Conservation (phyloP, 2,797 vertebrate species). For the Danio aesculapii region DNA sequence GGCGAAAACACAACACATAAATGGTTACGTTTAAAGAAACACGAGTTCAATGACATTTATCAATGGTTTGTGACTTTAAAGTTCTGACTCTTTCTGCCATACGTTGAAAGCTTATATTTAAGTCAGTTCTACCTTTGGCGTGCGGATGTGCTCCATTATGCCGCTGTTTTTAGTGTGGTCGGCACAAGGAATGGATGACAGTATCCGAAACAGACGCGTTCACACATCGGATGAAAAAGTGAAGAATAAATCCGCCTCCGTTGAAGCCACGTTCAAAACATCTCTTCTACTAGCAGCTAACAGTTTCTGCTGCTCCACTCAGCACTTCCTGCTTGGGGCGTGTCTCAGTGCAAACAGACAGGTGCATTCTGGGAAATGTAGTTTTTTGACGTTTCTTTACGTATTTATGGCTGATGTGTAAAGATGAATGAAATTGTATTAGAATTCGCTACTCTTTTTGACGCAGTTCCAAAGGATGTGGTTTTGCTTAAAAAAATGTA, state of each 20-base stretch:
- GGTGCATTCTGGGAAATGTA: constrained; percentile 57
- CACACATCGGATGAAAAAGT: constrained; percentile 43
- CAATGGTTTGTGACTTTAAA: constrained; percentile 2
- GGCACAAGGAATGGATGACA: neutral
- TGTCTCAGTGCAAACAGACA: constrained; percentile 43
- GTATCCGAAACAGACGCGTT: constrained; percentile 26
- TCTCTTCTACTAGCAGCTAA: constrained; percentile 31
- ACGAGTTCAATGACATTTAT: too few species aligned
- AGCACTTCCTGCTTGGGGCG: constrained; percentile 61
- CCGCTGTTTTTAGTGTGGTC: constrained; percentile 61
- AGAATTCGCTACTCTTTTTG: too few species aligned
- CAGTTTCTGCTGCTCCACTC: constrained; percentile 18
- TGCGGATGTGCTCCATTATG: constrained; percentile 95
- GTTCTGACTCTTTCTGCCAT: neutral
- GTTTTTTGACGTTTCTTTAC: constrained; percentile 4
- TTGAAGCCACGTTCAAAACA: constrained; percentile 49
- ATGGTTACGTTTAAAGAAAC: too few species aligned
- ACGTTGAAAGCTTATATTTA: constrained; percentile 4
- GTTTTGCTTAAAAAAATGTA: too few species aligned
- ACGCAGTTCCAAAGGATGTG: too few species aligned
- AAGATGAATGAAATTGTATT: too few species aligned
- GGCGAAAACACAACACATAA: neutral
- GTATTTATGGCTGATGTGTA: too few species aligned
- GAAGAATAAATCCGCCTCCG: constrained; percentile 19
- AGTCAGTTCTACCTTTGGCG: constrained; percentile 88